Percentiles rank a stretch among this genome's conserved stretches.
These are phyloP conservation scores for Standfussiana lucernea DNA, from an alignment of 2,888 invertebrate genomes.

Conservation along the genomic window DNA sequence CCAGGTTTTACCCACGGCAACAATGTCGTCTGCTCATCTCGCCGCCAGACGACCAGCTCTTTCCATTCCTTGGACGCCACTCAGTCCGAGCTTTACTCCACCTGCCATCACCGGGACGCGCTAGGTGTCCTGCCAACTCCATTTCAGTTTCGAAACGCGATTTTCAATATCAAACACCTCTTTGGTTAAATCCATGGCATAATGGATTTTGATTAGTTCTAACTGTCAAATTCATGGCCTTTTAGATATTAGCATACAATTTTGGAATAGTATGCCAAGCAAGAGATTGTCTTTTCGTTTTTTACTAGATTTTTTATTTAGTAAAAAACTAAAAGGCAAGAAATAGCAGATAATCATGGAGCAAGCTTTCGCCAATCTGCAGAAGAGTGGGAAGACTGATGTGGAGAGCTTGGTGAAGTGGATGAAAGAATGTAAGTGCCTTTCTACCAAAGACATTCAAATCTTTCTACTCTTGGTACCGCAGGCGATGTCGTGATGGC, in stretches of 20 bases:
- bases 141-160: no score
- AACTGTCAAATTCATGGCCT: background rate
- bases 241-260: background rate
- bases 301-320: background rate
- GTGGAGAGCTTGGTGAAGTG: slow-evolving; percentile 28
- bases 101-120: no score
- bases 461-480: background rate
- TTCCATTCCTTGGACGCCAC: no score
- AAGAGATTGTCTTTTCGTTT: background rate
- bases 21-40: no score
- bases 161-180: background rate
- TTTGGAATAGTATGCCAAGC: background rate
- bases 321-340: background rate
- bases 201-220: background rate
- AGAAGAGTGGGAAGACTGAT: slow-evolving; percentile 29
- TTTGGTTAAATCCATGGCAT: background rate
- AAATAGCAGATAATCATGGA: slow-evolving; percentile 19
- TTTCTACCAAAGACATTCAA: no score
- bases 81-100: no score
- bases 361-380: slow-evolving; percentile 12
- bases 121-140: no score
- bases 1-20: no score
- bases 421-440: slow-evolving; percentile 40
- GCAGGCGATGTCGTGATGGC: background rate
- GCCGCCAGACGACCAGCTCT: no score